Conservation (phyloP, 64 coral and sea anemone species). For the Hydrozoanthus tunicans region DNA sequence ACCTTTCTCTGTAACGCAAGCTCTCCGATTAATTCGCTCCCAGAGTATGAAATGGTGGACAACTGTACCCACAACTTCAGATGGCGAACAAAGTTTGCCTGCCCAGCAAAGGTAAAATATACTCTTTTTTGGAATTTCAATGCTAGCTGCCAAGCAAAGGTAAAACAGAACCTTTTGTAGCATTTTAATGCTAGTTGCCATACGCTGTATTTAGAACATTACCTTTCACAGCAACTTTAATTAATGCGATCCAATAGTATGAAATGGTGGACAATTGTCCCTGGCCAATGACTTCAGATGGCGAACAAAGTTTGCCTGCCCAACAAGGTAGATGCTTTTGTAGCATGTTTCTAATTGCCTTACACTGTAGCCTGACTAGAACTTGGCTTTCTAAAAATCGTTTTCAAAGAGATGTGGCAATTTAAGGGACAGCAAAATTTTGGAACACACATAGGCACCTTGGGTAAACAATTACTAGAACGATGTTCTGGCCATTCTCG, state of each 20-base stretch:
- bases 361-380: too few relatives aligned
- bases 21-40: background rate
- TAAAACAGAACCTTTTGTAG: background rate
- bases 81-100: conserved; percentile 87
- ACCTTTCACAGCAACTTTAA: conserved; percentile 63
- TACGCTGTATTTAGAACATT: conserved; percentile 26
- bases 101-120: conserved; percentile 69
- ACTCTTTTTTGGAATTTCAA: too few relatives aligned
- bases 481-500: too few relatives aligned
- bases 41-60: conserved; percentile 66
- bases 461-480: too few relatives aligned
- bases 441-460: too few relatives aligned
- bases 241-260: conserved; percentile 36
- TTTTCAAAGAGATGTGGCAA: too few relatives aligned
- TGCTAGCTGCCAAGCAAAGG: conserved; percentile 37
- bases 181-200: too few relatives aligned
- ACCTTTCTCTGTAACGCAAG: conserved; percentile 69
- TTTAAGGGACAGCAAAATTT: too few relatives aligned
- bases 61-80: conserved; percentile 77
- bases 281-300: conserved; percentile 67
- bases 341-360: too few relatives aligned
- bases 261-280: conserved; percentile 66
- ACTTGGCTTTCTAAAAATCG: too few relatives aligned
- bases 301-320: conserved; percentile 85
- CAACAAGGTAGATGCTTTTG: conserved; percentile 32